Percentiles rank a stretch among this genome's conserved stretches.
Conservation (phyloP, 35 echinoderm and acorn worm species). For the Lytechinus pictus region DNA sequence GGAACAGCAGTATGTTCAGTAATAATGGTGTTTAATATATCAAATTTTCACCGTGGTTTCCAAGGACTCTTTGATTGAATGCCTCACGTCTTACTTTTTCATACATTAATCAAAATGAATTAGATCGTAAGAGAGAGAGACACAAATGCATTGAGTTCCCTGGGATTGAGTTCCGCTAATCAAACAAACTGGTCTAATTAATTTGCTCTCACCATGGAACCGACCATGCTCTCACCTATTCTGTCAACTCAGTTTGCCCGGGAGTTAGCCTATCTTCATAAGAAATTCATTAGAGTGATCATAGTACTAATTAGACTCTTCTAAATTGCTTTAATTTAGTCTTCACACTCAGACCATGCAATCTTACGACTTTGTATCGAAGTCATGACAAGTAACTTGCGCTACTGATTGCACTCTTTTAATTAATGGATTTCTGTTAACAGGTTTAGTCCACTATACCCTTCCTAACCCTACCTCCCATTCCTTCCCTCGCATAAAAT, state of each 20-base stretch:
- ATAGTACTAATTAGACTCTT: neutral
- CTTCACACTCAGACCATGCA: neutral
- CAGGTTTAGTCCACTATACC: no score
- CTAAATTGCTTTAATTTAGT: neutral
- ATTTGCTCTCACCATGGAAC: neutral
- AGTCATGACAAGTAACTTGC: neutral
- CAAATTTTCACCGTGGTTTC: neutral
- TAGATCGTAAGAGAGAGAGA: neutral
- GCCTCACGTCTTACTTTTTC: neutral
- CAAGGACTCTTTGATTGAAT: neutral
- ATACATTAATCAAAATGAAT: neutral
- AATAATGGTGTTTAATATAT: neutral
- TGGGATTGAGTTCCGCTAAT: neutral
- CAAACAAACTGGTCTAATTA: constrained; percentile 19
- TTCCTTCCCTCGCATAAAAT: no score
- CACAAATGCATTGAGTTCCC: neutral
- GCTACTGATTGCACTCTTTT: neutral
- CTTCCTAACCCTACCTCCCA: no score
- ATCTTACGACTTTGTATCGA: neutral
- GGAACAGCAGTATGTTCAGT: neutral
- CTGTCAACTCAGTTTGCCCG: neutral
- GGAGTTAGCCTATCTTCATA: neutral
- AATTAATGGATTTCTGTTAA: no score
- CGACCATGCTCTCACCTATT: neutral
- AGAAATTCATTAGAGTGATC: neutral